Base-by-base conservation (phyloP, 1,140 invertebrate species). In the Zaprionus lachaisei region DNA sequence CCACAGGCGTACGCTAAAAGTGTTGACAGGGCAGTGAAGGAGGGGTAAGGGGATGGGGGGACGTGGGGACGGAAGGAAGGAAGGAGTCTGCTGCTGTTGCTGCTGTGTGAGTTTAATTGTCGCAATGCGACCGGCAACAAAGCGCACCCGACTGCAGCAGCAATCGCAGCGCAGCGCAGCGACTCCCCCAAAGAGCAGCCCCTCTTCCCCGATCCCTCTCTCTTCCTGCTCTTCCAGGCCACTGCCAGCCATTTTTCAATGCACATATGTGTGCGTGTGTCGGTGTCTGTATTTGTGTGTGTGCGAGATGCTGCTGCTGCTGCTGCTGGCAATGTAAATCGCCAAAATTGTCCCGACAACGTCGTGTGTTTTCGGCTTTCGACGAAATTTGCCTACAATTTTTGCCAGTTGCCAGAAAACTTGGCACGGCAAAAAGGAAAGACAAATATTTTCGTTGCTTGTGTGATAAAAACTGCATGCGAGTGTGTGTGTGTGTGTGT, bases 311-410 rank as follows among this genome's bases (percentile, higher is more conserved):
- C 6, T 56, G 49, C 31, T 38, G 37, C 63, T 69, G 49, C 31
- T 38, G 51, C 63, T 69, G 51, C 54, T 72, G 70, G 66, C 77
- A 80, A 65, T 74, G 81, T 71, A 84, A 84, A 78, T 84, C 81
- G 81, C 70, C 81, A 73, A 81, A 84, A 84, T 78, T 62, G 69
- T 78, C 58, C 65, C 58, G 58, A 51, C 61, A 67, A 65, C 74
- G 55, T 67, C 74, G 67, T 55, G 81, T 79, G 81, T 79, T 72
- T 80, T 77, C 65, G 74, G 65, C 81, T 80, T 80, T 83, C 81
- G 83, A 78, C 79, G 70, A 84, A 84, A 85, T 83, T 84, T 83
- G 74, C 64, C 49, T 72, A 78, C 69, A 64, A 83, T 83, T 84
- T 83, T 73, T 80, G 77, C 67, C 58, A 72, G 65, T 62, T 81